Percentiles rank a stretch among this genome's conserved stretches.
Conservation (phyloP, 2,113 vertebrate species). For the Heteronetta atricapilla region DNA sequence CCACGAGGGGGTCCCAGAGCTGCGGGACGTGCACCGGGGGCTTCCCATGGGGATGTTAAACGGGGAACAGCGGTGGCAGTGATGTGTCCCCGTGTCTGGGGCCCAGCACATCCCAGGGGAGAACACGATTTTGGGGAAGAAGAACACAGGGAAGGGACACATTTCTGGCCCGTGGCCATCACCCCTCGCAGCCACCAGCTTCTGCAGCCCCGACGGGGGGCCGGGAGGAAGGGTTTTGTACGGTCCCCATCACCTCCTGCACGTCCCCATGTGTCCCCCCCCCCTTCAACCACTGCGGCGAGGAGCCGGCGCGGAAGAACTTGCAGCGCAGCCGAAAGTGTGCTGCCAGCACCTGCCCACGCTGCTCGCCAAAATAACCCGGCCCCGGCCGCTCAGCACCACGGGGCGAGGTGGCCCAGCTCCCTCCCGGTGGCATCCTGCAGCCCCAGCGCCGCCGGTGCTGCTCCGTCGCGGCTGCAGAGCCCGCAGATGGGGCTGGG, state of each 20-base stretch:
- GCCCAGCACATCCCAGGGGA: not conserved
- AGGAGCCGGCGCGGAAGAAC: not conserved
- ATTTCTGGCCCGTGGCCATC: not conserved
- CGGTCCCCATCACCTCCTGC: not conserved
- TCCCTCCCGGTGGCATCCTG: not conserved
- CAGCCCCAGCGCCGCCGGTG: not conserved
- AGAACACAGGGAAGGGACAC: not conserved
- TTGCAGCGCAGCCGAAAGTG: slow-evolving; percentile 14
- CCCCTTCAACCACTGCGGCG: not conserved
- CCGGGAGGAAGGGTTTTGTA: not conserved
- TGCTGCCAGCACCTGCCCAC: slow-evolving; percentile 53
- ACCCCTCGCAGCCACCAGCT: not conserved
- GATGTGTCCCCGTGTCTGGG: fast-evolving
- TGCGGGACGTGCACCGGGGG: fast-evolving
- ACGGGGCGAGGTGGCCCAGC: slow-evolving; percentile 45
- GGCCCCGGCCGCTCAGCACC: not conserved
- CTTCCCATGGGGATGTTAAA: not conserved
- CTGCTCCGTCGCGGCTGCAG: not conserved
- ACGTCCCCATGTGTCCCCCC: not conserved
- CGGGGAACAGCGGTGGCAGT: fast-evolving
- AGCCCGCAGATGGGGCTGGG: not conserved
- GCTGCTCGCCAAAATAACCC: slow-evolving; percentile 39
- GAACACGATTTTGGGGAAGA: not conserved
- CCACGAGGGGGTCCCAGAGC: not conserved
- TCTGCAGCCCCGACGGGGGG: not conserved